phyloP scores from a whole-genome alignment of 2,113 vertebrate species.

The Eretmochelys imbricata region DNA sequence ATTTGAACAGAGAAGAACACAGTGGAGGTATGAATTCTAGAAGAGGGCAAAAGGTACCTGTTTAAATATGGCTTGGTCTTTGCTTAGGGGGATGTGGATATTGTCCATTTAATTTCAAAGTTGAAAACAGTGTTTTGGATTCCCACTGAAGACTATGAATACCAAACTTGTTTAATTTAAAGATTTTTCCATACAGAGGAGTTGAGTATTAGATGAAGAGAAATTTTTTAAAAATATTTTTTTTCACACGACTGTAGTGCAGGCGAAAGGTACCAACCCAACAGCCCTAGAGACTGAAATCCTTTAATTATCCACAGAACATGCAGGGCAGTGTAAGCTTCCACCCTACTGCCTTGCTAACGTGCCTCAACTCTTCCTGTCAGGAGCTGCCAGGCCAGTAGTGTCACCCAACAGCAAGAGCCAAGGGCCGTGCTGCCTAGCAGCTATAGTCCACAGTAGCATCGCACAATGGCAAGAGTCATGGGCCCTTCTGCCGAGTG shows the following conservation, averaged over 20 bases:
- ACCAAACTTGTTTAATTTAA: not conserved
- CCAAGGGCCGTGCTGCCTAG: too few species aligned
- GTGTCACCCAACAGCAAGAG: not conserved
- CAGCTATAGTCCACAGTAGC: not conserved
- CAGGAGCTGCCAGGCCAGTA: not conserved
- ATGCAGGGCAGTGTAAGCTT: not conserved
- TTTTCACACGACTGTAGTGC: not conserved
- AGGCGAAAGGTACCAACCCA: not conserved
- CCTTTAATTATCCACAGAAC: not conserved
- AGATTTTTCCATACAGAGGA: not conserved
- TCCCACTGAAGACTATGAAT: not conserved
- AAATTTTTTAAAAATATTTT: not conserved
- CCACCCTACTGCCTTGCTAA: not conserved
- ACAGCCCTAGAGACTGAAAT: not conserved
- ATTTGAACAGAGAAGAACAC: conserved; percentile 1
- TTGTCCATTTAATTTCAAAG: not conserved
- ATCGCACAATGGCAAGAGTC: not conserved
- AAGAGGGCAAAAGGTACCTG: not conserved
- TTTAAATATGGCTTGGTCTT: conserved; percentile 9
- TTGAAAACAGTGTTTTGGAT: not conserved
- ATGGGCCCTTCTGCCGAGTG: not conserved
- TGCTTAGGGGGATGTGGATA: not conserved
- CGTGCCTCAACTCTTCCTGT: not conserved
- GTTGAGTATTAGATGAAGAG: not conserved
- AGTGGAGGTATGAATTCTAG: not conserved